phyloP scores from a whole-genome alignment of 2,797 vertebrate genomes.

The Xerus rutilus region DNA sequence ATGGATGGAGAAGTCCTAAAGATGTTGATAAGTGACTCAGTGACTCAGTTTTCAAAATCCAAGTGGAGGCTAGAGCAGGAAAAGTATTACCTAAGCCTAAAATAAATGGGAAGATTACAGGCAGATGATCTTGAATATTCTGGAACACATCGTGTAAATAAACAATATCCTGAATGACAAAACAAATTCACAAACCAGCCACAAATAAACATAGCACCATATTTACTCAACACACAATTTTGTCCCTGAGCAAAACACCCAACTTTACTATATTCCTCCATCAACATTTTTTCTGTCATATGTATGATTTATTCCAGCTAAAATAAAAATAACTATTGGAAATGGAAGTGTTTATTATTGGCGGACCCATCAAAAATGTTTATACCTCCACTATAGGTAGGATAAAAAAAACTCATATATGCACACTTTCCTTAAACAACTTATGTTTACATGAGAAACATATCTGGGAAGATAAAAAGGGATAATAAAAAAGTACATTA shows the following conservation, averaged over 20 bases:
- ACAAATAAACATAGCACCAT: neutral
- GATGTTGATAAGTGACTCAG: neutral
- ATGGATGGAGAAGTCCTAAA: neutral
- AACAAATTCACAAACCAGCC: neutral
- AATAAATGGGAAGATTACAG: neutral
- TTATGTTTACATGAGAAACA: constrained; percentile 26
- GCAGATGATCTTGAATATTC: neutral
- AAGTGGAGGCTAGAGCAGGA: neutral
- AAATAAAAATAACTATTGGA: constrained; percentile 11
- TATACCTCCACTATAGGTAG: neutral
- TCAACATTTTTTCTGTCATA: neutral
- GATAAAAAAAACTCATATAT: neutral
- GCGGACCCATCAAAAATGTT: neutral
- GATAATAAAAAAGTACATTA: neutral
- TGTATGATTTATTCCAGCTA: constrained; percentile 38
- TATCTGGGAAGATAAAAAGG: neutral
- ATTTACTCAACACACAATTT: neutral
- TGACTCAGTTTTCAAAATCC: neutral
- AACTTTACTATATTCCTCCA: neutral
- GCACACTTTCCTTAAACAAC: neutral
- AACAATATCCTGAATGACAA: neutral
- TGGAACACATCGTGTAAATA: neutral
- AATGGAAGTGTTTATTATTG: neutral
- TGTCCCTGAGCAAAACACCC: constrained; percentile 4
- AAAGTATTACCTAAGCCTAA: neutral